Conservation (phyloP, 1,140 invertebrate species). For the Zaprionus tsacasi region DNA sequence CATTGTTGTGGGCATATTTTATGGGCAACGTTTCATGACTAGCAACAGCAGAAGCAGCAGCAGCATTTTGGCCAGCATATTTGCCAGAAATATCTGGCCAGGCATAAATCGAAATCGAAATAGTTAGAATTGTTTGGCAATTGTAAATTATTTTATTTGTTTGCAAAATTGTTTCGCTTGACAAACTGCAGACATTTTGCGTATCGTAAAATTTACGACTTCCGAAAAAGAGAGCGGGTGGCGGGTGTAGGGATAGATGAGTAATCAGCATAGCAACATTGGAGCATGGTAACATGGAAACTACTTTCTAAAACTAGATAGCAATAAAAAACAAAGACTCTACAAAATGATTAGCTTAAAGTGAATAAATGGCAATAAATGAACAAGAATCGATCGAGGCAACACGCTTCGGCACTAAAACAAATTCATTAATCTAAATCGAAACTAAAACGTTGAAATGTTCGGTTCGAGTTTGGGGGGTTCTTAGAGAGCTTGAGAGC, state of each 20-base stretch:
- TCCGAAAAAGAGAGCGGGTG: conserved; percentile 51
- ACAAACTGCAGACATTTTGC: conserved; percentile 56
- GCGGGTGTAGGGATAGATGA: not conserved
- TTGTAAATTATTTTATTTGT: conserved; percentile 80
- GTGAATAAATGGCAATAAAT: conserved; percentile 44
- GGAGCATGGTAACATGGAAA: conserved; percentile 40
- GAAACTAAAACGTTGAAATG: conserved; percentile 32
- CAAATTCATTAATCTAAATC: conserved; percentile 52
- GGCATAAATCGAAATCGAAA: conserved; percentile 57
- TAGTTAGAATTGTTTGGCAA: conserved; percentile 71
- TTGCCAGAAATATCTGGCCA: conserved; percentile 38
- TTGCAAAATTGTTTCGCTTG: conserved; percentile 65
- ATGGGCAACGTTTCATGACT: conserved; percentile 51
- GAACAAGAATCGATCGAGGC: not conserved
- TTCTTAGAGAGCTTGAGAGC: conserved; percentile 7
- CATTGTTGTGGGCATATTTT: conserved; percentile 74
- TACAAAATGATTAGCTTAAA: conserved; percentile 40
- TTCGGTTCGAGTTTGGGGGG: conserved; percentile 13
- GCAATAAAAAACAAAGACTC: conserved; percentile 22
- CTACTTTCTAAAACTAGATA: conserved; percentile 73
- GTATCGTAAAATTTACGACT: conserved; percentile 70
- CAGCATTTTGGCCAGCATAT: conserved; percentile 47
- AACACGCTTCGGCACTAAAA: conserved; percentile 37
- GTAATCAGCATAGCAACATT: conserved; percentile 1
- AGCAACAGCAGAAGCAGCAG: conserved; percentile 40